These are phyloP conservation scores for Chanos chanos DNA, from an alignment of 2,797 vertebrate species.

Conservation along the genomic window DNA sequence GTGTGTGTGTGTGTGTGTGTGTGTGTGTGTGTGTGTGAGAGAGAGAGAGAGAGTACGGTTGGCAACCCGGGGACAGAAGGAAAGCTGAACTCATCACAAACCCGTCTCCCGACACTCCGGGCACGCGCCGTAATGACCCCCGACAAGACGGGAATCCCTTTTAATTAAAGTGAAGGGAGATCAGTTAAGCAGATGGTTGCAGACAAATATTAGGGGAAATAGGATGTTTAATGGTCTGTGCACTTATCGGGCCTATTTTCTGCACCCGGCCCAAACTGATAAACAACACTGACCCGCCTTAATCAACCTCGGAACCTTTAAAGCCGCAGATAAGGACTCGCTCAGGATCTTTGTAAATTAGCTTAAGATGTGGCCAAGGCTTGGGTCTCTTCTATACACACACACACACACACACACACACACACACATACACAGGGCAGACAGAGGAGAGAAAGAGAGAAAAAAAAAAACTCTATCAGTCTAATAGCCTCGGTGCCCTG, in stretches of 20 bases:
- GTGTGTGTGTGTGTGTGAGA: conserved; percentile 4
- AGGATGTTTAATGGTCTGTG: conserved; percentile 76
- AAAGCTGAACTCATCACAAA: conserved; percentile 81
- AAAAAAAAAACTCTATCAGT: conserved; percentile 69
- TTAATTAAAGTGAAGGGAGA: conserved; percentile 82
- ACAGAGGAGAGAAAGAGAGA: conserved; percentile 51
- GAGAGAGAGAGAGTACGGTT: conserved; percentile 44
- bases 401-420: neutral
- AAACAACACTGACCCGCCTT: conserved; percentile 76
- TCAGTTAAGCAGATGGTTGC: conserved; percentile 82
- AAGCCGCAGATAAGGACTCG: conserved; percentile 78
- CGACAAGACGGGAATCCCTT: conserved; percentile 78
- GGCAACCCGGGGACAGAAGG: conserved; percentile 72
- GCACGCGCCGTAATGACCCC: conserved; percentile 71
- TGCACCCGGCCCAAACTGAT: conserved; percentile 72
- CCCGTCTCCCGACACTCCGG: conserved; percentile 68
- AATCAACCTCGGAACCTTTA: conserved; percentile 83
- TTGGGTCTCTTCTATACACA: conserved; percentile 52
- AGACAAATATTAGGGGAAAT: conserved; percentile 79
- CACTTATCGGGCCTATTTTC: conserved; percentile 78
- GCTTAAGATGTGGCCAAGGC: conserved; percentile 74
- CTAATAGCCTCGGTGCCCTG: conserved; percentile 66
- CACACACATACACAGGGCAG: conserved; percentile 53
- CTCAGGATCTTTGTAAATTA: conserved; percentile 80
- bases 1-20: conserved; percentile 56